These are phyloP conservation scores for Ctenopoma multispine DNA, from an alignment of 2,797 vertebrate genomes.

Conservation along the genomic window DNA sequence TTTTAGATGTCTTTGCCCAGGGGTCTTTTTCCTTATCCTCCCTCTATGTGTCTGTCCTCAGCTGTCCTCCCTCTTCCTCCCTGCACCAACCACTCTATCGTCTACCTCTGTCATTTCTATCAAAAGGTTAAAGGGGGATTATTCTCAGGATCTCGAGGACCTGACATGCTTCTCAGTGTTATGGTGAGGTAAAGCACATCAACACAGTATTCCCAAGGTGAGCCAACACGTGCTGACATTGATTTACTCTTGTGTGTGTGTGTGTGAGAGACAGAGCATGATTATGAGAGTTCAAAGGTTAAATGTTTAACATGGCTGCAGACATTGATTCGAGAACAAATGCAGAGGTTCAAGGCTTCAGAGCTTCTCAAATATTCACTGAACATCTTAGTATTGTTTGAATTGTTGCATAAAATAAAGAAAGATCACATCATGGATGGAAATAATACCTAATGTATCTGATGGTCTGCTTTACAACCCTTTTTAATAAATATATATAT, in stretches of 20 bases:
- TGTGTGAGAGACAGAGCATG: not conserved
- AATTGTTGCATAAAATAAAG: too few species aligned
- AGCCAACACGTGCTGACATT: slow-evolving; percentile 11
- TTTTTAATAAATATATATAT: too few species aligned
- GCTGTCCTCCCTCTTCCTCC: not conserved
- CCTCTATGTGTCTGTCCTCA: not conserved
- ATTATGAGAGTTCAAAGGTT: slow-evolving; percentile 51
- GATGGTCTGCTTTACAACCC: too few species aligned
- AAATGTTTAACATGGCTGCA: slow-evolving; percentile 45
- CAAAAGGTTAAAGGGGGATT: slow-evolving; percentile 46
- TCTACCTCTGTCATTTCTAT: slow-evolving; percentile 30
- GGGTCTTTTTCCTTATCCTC: too few species aligned
- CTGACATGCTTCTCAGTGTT: slow-evolving; percentile 33
- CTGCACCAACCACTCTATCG: not conserved
- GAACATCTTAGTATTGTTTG: too few species aligned
- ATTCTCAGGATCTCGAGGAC: slow-evolving; percentile 32
- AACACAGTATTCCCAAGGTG: slow-evolving; percentile 22
- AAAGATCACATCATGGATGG: too few species aligned
- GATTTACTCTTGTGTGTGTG: slow-evolving; percentile 22
- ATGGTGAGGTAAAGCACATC: slow-evolving; percentile 19
- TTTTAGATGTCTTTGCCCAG: too few species aligned
- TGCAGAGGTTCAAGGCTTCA: slow-evolving; percentile 7
- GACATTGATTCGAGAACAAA: slow-evolving; percentile 42
- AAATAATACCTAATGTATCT: too few species aligned
- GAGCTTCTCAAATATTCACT: not conserved